Conservation (phyloP, 2,113 vertebrate genomes). For the Cyphomyrus discorhynchus region DNA sequence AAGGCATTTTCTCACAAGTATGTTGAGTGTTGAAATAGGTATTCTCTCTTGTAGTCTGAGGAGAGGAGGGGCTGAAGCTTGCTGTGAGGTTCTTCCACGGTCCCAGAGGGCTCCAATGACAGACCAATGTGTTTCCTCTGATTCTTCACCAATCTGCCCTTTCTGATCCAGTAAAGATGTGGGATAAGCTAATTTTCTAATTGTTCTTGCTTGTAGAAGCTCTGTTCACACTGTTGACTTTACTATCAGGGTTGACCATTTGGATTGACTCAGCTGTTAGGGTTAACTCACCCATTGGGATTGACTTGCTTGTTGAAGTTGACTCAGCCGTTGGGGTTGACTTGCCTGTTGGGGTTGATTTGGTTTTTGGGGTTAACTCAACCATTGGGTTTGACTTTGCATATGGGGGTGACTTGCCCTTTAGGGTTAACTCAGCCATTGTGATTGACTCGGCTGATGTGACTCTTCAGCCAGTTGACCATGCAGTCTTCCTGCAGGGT, state of each 20-base stretch:
- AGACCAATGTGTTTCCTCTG: slow-evolving; percentile 33
- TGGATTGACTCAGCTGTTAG: background rate
- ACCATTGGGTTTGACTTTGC: background rate
- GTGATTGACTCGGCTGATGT: background rate
- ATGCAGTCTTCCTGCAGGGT: background rate
- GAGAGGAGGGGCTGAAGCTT: background rate
- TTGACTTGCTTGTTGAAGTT: background rate
- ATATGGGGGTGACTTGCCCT: too few species aligned
- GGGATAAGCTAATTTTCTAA: background rate
- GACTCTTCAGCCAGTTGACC: background rate
- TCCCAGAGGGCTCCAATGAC: background rate
- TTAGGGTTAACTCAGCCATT: background rate
- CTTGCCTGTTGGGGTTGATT: too few species aligned
- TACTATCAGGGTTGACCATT: background rate
- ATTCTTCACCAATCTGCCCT: slow-evolving; percentile 41
- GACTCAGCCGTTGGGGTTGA: background rate
- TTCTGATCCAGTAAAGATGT: slow-evolving; percentile 26
- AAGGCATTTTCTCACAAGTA: background rate
- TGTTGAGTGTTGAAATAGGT: background rate
- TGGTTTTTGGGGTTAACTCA: too few species aligned
- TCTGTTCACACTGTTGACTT: background rate
- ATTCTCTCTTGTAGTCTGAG: background rate
- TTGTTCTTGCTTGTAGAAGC: background rate
- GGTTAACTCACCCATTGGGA: background rate
- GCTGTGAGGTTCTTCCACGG: background rate